Conservation (phyloP, 2,113 vertebrate species). For the Chitala chitala region DNA sequence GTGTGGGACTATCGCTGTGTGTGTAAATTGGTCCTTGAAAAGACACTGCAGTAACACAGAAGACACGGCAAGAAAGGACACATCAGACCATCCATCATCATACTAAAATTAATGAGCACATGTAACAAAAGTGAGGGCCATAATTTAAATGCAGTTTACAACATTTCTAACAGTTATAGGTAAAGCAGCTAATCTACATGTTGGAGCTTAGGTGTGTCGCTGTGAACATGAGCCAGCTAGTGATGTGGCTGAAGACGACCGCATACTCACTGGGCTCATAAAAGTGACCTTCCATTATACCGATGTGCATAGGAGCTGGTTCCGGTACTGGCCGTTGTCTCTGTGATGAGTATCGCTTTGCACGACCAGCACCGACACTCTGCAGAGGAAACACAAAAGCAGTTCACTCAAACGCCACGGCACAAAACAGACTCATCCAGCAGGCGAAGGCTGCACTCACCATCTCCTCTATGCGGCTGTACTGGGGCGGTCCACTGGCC, state of each 20-base stretch:
- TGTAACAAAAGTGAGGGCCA: too few species aligned
- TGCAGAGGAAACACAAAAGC: conserved; percentile 36
- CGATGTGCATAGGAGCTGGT: conserved; percentile 87
- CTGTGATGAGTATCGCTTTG: conserved; percentile 93
- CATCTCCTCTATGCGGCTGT: conserved; percentile 81
- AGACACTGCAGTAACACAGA: conserved; percentile 68
- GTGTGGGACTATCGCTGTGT: conserved; percentile 80
- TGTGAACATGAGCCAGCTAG: too few species aligned
- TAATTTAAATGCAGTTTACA: too few species aligned
- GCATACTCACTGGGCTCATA: conserved; percentile 85
- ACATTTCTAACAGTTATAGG: too few species aligned
- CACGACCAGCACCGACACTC: conserved; percentile 73
- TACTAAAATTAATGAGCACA: too few species aligned
- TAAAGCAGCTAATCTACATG: too few species aligned
- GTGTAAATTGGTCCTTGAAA: conserved; percentile 96
- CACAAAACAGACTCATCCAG: too few species aligned
- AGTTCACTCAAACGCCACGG: background rate
- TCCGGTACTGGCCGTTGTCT: conserved; percentile 83
- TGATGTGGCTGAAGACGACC: background rate
- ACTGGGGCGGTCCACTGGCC: conserved; percentile 69
- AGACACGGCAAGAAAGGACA: background rate
- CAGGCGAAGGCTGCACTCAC: conserved; percentile 47
- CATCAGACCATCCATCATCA: too few species aligned
- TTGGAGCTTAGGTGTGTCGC: too few species aligned
- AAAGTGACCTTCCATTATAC: conserved; percentile 94